Conservation (phyloP, 2,888 invertebrate species). For the Xylota segnis region DNA sequence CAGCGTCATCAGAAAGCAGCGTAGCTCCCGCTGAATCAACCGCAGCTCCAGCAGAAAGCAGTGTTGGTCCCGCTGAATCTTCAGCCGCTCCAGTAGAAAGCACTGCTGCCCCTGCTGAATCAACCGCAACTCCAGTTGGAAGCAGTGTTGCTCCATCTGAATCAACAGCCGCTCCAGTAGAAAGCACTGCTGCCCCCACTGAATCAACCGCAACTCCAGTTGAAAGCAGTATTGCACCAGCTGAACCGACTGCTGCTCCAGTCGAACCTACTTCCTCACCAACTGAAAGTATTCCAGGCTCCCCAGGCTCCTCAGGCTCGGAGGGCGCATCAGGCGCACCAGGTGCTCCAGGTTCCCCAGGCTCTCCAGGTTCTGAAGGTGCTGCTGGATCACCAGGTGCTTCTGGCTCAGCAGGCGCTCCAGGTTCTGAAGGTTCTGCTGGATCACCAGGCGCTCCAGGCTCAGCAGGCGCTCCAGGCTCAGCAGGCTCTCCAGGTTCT, state of each 20-base stretch:
- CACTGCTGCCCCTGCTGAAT: constrained; percentile 15
- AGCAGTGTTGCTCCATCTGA: constrained; percentile 12
- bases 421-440: not conserved
- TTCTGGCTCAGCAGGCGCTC: not conserved
- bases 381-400: not conserved
- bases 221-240: not conserved
- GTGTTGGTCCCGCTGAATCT: constrained; percentile 16
- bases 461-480: not conserved
- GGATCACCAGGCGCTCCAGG: not conserved
- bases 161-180: not conserved
- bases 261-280: constrained; percentile 2
- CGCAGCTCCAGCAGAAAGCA: constrained; percentile 4
- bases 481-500: constrained; percentile 2
- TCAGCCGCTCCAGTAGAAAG: constrained; percentile 32
- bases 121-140: not conserved
- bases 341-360: constrained; percentile 3
- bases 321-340: not conserved
- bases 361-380: not conserved
- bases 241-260: not conserved
- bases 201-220: constrained; percentile 4
- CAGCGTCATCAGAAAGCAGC: constrained; percentile 10
- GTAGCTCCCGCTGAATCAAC: constrained; percentile 1
- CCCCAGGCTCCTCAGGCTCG: not conserved
- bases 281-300: not conserved
- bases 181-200: constrained; percentile 1